Evolutionary conservation across 2,888 invertebrate genomes (phyloP), one percentile per base, ranked within the genome.

Genomic region (Strigamia crassipes): DNA sequence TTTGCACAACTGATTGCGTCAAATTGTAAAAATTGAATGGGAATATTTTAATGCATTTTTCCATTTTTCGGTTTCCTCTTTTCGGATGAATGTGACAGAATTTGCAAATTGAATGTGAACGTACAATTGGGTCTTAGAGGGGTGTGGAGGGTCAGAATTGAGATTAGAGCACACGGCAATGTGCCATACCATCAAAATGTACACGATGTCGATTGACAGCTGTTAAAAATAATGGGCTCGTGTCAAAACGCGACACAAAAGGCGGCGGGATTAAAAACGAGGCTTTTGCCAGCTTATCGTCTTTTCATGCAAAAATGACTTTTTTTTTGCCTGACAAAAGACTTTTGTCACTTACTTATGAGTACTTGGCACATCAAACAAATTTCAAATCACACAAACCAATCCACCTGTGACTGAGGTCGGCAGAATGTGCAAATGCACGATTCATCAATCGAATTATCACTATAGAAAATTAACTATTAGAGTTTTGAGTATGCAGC

Each of bases 121-220:
- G 13, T 31, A 73, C 73, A 31, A 31, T 73, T 73, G 73, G 31
- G n/a, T 15, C 27, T 15, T 31, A 73, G 31, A 31, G 10, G 31
- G 73, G 13, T 21, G 31, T 15, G 31, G 73, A 73, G 73, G 56
- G 73, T 73, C 73, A 73, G 73, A n/a, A 73, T 10, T n/a, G 73
- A 73, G 73, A 73, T 73, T 73, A 73, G 56, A 56, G 73, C 73
- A 12, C 73, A 73, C 73, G 27, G 73, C 73, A 56, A 56, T 56
- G 73, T 31, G 31, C 31, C 23, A 73, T 15, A 27, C 31, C 73
- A 73, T 73, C 73, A 73, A 73, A 73, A 73, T 73, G 73, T 73
- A 73, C 73, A 73, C 73, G 73, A 73, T 73, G 73, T 27, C 73
- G 73, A 73, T 73, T 73, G 73, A 73, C 73, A 73, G 73, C 73